Percentiles rank a stretch among this genome's conserved stretches.
phyloP scores from a whole-genome alignment of 2,888 invertebrate species.

The Lycaena phlaeas region DNA sequence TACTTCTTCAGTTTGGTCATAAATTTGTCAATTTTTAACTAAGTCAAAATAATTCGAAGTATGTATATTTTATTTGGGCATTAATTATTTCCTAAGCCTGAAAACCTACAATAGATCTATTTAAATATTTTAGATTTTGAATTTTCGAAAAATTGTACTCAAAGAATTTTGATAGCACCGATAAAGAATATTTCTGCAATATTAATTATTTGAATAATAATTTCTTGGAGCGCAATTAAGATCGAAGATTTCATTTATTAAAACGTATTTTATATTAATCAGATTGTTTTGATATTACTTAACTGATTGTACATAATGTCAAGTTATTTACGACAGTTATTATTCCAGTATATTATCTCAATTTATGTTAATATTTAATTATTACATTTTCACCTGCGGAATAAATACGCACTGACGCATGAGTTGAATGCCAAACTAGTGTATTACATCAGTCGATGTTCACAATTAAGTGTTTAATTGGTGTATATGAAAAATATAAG shows the following conservation, averaged over 20 bases:
- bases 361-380: constrained; percentile 1
- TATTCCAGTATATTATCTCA: not conserved
- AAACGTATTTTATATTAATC: not conserved
- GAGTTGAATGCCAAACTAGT: constrained; percentile 2
- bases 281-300: not conserved
- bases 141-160: too few relatives aligned
- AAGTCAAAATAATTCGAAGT: too few relatives aligned
- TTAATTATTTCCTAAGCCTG: too few relatives aligned
- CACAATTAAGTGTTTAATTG: constrained; percentile 7
- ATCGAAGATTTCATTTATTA: not conserved
- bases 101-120: too few relatives aligned
- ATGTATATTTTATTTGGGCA: too few relatives aligned
- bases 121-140: too few relatives aligned
- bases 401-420: not conserved
- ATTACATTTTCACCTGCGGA: not conserved
- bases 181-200: too few relatives aligned
- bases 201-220: too few relatives aligned
- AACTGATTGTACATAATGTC: not conserved
- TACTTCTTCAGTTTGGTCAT: too few relatives aligned
- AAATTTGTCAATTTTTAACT: too few relatives aligned
- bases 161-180: too few relatives aligned
- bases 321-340: not conserved
- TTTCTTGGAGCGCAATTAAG: too few relatives aligned
- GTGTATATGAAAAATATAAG: not conserved
- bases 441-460: not conserved